A percentile compares a stretch with the other conserved stretches of the same genome.
These are phyloP conservation scores for Amorpha juglandis DNA, from an alignment of 2,888 invertebrate species.

Conservation along the genomic window DNA sequence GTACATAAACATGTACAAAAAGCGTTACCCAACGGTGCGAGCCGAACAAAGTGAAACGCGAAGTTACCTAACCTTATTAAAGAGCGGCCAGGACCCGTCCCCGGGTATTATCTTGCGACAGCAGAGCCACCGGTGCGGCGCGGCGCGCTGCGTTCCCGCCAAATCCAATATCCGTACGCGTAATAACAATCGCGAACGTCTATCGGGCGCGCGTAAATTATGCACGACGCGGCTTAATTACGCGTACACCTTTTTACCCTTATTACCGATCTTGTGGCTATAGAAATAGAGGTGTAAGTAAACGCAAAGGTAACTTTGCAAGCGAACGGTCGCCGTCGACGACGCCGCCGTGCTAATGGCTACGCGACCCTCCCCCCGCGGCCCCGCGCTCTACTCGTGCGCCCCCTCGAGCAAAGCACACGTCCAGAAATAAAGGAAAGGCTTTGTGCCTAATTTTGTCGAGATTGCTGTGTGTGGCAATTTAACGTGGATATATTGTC, in stretches of 20 bases:
- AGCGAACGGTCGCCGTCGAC: conserved; percentile 69
- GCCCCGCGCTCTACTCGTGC: conserved; percentile 31
- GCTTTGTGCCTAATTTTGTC: conserved; percentile 67
- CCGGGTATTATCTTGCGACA: conserved; percentile 64
- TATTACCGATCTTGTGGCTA: conserved; percentile 41
- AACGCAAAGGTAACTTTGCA: conserved; percentile 40
- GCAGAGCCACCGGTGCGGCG: conserved; percentile 51
- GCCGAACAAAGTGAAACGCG: conserved; percentile 38
- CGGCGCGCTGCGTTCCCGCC: conserved; percentile 61
- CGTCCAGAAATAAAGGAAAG: conserved; percentile 71
- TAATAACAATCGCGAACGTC: conserved; percentile 82
- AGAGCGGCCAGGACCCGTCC: conserved; percentile 41
- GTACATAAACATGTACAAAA: conserved; percentile 37
- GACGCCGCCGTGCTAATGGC: conserved; percentile 75
- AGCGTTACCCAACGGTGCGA: conserved; percentile 22
- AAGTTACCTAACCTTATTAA: conserved; percentile 47
- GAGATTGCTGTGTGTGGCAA: conserved; percentile 46
- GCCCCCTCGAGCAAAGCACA: conserved; percentile 62
- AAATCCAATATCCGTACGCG: conserved; percentile 81
- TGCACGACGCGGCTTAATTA: conserved; percentile 61
- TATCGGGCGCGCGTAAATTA: conserved; percentile 83
- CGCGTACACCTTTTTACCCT: not conserved
- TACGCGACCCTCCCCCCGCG: conserved; percentile 60
- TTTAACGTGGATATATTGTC: not conserved
- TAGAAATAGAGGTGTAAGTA: conserved; percentile 37